Conservation (phyloP, 2,797 vertebrate genomes). For the Rhabdophis nuchalis region DNA sequence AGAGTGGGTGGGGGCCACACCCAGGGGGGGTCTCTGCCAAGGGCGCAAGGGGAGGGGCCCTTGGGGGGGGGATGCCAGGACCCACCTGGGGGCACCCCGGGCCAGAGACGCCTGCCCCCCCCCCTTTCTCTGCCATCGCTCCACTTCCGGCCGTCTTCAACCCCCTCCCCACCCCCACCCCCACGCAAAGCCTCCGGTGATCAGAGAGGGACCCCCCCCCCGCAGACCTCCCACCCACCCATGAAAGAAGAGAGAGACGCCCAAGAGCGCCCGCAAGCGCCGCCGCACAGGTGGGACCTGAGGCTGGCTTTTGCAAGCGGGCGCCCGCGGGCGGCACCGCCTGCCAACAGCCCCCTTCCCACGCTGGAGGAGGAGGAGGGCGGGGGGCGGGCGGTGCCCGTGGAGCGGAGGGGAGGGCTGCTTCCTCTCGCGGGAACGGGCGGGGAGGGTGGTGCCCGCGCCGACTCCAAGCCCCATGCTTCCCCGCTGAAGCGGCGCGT, state of each 20-base stretch:
- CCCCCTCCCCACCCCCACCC: accelerated
- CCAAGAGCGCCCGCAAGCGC: too few relatives aligned
- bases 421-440: not conserved
- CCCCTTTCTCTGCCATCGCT: not conserved
- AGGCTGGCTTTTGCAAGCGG: not conserved
- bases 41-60: not conserved
- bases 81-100: not conserved
- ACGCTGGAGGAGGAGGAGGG: too few relatives aligned
- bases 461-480: conserved; percentile 5
- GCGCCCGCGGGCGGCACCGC: not conserved
- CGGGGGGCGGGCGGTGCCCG: not conserved
- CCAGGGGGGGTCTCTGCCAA: not conserved
- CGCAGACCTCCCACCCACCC: not conserved
- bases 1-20: not conserved
- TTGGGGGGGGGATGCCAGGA: not conserved
- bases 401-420: not conserved
- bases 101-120: not conserved
- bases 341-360: not conserved
- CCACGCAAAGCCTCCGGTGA: not conserved
- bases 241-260: not conserved
- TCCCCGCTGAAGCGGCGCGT: not conserved
- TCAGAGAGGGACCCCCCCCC: not conserved
- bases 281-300: not conserved
- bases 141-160: not conserved
- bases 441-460: not conserved